Conservation (phyloP, 37 sponge, comb jelly and placozoan genomes). For the Beroe forskalii region DNA sequence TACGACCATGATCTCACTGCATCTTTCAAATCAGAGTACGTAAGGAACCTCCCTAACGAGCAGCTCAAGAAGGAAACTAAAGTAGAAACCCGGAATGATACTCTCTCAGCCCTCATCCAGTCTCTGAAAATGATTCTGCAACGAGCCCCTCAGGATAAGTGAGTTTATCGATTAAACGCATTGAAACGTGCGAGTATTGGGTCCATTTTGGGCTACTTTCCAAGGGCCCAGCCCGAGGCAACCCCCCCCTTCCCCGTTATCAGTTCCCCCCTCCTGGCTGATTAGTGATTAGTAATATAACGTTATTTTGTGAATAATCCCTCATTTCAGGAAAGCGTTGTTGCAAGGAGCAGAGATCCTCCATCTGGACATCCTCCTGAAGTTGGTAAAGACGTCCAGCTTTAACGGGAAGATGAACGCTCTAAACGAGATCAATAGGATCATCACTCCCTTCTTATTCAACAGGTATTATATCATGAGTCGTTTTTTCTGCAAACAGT, state of each 20-base stretch:
- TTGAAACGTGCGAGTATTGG: too few relatives aligned
- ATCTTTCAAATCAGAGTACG: not conserved
- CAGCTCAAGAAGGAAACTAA: conserved; percentile 62
- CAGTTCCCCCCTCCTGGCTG: too few relatives aligned
- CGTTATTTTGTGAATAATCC: too few relatives aligned
- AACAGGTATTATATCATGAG: too few relatives aligned
- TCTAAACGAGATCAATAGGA: conserved; percentile 81
- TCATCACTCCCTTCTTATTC: conserved; percentile 43
- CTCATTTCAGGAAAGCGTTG: conserved; percentile 1
- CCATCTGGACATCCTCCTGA: conserved; percentile 44
- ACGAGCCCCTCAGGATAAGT: conserved; percentile 49
- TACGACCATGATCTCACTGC: too few relatives aligned
- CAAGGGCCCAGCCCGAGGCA: too few relatives aligned
- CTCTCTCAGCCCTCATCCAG: conserved; percentile 28
- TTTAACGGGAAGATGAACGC: conserved; percentile 99
- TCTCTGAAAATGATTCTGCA: conserved; percentile 40
- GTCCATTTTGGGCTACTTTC: too few relatives aligned
- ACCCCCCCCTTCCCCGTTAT: too few relatives aligned
- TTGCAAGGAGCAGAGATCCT: conserved; percentile 44
- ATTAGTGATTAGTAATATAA: too few relatives aligned
- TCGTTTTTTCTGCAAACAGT: too few relatives aligned
- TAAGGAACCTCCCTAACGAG: not conserved
- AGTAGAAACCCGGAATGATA: conserved; percentile 45
- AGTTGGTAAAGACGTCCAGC: conserved; percentile 82
- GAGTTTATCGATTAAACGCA: too few relatives aligned